phyloP scores from a whole-genome alignment of 2,888 invertebrate genomes.

The Hirtodrosophila cameraria region DNA sequence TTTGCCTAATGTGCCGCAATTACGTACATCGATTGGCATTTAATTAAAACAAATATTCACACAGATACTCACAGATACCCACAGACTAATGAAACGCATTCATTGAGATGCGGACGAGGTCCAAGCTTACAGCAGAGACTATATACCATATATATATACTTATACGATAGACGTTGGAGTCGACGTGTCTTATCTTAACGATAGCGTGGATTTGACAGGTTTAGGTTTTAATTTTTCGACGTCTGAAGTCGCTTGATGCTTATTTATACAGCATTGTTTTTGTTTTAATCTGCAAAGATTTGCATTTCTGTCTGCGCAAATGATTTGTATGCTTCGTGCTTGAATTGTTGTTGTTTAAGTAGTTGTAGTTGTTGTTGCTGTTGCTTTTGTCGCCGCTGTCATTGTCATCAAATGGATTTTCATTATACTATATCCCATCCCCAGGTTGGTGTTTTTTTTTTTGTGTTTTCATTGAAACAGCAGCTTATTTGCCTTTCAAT shows the following conservation, averaged over 20 bases:
- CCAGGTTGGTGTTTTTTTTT: slow-evolving; percentile 35
- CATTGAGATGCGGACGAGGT: slow-evolving; percentile 17
- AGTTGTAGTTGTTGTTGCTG: slow-evolving; percentile 26
- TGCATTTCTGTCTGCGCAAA: slow-evolving; percentile 75
- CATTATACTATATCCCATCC: slow-evolving; percentile 40
- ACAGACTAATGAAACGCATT: slow-evolving; percentile 19
- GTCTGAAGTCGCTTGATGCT: slow-evolving; percentile 42
- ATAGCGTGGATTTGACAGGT: slow-evolving; percentile 72
- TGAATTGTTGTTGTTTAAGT: slow-evolving; percentile 30
- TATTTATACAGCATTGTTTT: slow-evolving; percentile 60
- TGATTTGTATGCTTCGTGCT: slow-evolving; percentile 58
- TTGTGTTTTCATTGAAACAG: slow-evolving; percentile 53
- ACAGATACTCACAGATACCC: slow-evolving; percentile 25
- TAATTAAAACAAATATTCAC: slow-evolving; percentile 72
- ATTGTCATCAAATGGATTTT: slow-evolving; percentile 61
- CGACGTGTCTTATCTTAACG: slow-evolving; percentile 60
- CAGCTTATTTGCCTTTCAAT: slow-evolving; percentile 76
- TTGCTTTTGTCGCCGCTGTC: slow-evolving; percentile 45
- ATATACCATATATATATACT: slow-evolving; percentile 1
- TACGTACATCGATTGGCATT: slow-evolving; percentile 72
- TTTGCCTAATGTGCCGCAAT: slow-evolving; percentile 66
- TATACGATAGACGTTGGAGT: slow-evolving; percentile 37
- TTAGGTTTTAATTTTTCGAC: slow-evolving; percentile 62
- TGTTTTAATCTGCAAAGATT: slow-evolving; percentile 73
- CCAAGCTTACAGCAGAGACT: background rate